These are phyloP conservation scores for Hydropsyche betteni DNA, from an alignment of 2,888 invertebrate species.

Conservation along the genomic window DNA sequence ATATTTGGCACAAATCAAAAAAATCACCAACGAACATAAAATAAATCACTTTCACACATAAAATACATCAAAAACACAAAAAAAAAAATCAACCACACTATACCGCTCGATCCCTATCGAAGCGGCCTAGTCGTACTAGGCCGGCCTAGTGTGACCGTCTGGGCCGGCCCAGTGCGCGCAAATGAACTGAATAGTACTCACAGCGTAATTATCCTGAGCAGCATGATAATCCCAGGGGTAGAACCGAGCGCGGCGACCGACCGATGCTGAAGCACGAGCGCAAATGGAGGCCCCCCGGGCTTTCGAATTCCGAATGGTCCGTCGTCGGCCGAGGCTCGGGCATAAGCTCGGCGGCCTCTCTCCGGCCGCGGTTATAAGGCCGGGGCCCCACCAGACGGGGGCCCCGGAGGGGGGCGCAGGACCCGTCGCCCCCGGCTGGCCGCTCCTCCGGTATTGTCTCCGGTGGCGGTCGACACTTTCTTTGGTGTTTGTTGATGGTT, in stretches of 20 bases:
- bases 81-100: no score
- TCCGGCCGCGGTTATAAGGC: conserved; percentile 37
- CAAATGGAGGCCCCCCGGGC: not conserved
- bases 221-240: conserved; percentile 24
- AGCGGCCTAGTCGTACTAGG: no score
- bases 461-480: no score
- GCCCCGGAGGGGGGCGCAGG: not conserved
- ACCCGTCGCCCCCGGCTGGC: not conserved
- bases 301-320: conserved; percentile 6
- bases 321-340: conserved; percentile 40
- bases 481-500: no score
- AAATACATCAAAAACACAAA: no score
- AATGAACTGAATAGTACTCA: not conserved
- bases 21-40: no score
- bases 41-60: no score
- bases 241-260: not conserved
- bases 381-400: conserved; percentile 6
- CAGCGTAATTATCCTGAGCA: conserved; percentile 8
- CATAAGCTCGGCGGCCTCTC: conserved; percentile 46
- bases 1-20: no score
- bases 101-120: no score
- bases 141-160: no score
- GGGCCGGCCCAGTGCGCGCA: no score
- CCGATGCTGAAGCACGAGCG: not conserved
- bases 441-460: not conserved